A percentile compares a stretch with the other conserved stretches of the same genome.
phyloP scores from a whole-genome alignment of 2,113 vertebrate genomes.

The Ophthalmolycus amberensis region DNA sequence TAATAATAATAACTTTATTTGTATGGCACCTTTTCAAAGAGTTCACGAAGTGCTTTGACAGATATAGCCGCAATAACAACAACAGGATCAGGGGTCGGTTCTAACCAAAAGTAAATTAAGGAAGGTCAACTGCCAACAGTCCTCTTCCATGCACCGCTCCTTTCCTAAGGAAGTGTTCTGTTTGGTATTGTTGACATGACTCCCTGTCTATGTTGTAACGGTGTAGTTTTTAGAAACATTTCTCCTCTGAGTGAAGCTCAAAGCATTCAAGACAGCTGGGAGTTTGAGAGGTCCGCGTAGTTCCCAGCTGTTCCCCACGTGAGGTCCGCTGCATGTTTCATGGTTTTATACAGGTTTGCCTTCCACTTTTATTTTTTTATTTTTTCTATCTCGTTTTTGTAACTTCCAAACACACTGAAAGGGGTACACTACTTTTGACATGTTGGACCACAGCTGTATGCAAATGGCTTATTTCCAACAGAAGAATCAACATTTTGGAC shows the following conservation, averaged over 20 bases:
- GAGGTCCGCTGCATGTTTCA: constrained; percentile 16
- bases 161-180: background rate
- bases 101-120: background rate
- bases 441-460: background rate
- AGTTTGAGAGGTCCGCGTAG: background rate
- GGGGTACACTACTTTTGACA: background rate
- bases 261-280: background rate
- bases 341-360: background rate
- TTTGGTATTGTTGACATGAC: background rate
- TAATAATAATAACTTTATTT: no score
- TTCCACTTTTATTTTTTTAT: background rate
- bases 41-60: no score
- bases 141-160: background rate
- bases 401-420: background rate
- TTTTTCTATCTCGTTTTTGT: background rate
- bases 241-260: background rate
- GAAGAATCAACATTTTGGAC: background rate
- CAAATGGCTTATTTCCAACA: background rate
- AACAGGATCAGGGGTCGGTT: background rate
- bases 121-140: no score
- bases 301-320: background rate
- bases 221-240: background rate
- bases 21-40: no score
- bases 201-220: background rate
- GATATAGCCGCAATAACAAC: no score